Conservation (phyloP, 2,113 vertebrate genomes). For the Proterorhinus semilunaris region DNA sequence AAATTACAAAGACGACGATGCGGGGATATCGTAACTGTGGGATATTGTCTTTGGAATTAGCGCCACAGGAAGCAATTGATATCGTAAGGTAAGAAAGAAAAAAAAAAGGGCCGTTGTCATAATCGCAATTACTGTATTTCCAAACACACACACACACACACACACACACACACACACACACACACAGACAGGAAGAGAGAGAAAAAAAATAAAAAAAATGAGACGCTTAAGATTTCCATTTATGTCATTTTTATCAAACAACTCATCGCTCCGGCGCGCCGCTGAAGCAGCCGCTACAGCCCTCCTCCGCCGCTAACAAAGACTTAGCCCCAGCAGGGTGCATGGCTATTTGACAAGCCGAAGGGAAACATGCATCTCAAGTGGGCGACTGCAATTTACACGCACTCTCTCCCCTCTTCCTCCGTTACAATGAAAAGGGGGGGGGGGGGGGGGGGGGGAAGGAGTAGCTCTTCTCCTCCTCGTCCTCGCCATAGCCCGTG, state of each 20-base stretch:
- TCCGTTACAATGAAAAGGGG: slow-evolving; percentile 10
- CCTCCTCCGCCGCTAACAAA: slow-evolving; percentile 39
- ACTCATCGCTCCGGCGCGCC: slow-evolving; percentile 10
- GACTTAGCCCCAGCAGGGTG: slow-evolving; percentile 50
- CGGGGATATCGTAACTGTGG: too few relatives aligned
- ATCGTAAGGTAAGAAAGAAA: too few relatives aligned
- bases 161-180: too few relatives aligned
- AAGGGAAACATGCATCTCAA: slow-evolving; percentile 71
- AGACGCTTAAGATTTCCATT: slow-evolving; percentile 9
- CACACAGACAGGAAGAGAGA: too few relatives aligned
- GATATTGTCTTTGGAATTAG: too few relatives aligned
- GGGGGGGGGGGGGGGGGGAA: background rate
- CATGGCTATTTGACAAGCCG: slow-evolving; percentile 59
- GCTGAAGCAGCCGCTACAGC: slow-evolving; percentile 17
- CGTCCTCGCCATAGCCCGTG: slow-evolving; percentile 29
- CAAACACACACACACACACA: too few relatives aligned
- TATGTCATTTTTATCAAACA: slow-evolving; percentile 21
- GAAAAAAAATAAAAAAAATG: too few relatives aligned
- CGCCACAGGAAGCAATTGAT: too few relatives aligned
- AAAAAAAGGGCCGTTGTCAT: too few relatives aligned
- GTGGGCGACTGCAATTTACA: slow-evolving; percentile 61
- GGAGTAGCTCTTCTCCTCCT: background rate
- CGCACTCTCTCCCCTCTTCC: slow-evolving; percentile 1
- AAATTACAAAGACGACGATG: too few relatives aligned
- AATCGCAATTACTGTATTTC: too few relatives aligned